A percentile compares a stretch with the other conserved stretches of the same genome.
Conservation (phyloP, 2,113 vertebrate genomes). For the Sus scrofa region DNA sequence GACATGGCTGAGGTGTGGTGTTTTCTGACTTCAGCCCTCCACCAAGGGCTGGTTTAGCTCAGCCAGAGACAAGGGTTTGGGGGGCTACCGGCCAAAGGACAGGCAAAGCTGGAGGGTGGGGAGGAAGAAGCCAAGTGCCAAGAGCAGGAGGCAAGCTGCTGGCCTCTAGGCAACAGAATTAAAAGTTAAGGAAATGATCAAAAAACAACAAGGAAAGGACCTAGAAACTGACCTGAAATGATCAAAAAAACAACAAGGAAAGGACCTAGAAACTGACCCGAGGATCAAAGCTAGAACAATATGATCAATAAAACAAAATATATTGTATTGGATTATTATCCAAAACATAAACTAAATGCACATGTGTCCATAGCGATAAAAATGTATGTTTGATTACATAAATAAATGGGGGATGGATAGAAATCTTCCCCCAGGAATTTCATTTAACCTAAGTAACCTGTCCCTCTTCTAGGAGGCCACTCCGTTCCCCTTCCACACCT, state of each 20-base stretch:
- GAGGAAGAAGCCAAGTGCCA: not conserved
- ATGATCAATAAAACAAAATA: conserved; percentile 9
- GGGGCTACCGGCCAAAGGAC: not conserved
- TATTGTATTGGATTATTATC: not conserved
- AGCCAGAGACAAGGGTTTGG: not conserved
- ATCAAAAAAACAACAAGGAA: not conserved
- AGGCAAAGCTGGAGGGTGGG: not conserved
- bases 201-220: not conserved
- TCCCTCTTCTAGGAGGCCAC: not conserved
- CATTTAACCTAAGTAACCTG: not conserved
- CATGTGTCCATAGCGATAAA: not conserved
- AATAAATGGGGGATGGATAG: not conserved
- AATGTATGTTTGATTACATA: not conserved
- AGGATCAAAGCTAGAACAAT: not conserved
- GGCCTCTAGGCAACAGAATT: not conserved
- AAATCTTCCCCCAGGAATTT: not conserved
- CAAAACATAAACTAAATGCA: not conserved
- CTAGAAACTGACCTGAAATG: not conserved
- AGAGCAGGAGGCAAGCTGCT: not conserved
- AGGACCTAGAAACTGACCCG: not conserved
- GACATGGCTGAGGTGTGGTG: not conserved
- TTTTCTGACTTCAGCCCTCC: conserved; percentile 46
- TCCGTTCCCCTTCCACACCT: not conserved
- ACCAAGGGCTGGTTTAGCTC: not conserved
- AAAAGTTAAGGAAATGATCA: not conserved